Percentiles rank a stretch among this genome's conserved stretches.
Conservation (phyloP, 2,797 vertebrate species). For the Triplophysa bombifrons region DNA sequence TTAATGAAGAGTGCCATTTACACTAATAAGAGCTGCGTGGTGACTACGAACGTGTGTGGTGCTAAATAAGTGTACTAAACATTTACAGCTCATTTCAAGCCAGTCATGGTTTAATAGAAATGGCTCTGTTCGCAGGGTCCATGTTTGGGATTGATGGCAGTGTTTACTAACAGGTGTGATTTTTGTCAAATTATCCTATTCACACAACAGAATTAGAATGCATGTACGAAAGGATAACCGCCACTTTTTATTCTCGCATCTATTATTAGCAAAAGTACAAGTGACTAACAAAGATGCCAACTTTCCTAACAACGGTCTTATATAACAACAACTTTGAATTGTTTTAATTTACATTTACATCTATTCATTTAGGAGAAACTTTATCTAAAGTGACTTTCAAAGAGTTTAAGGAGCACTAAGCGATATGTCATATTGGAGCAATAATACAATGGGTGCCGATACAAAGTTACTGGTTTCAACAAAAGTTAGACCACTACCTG, state of each 20-base stretch:
- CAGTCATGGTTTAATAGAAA: not conserved
- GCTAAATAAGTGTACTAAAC: not conserved
- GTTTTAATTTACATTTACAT: no score
- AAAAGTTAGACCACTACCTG: no score
- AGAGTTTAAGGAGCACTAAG: no score
- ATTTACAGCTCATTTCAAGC: constrained; percentile 21
- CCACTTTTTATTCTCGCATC: not conserved
- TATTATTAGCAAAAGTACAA: not conserved
- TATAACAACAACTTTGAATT: not conserved
- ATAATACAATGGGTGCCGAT: no score
- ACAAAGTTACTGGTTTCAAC: no score
- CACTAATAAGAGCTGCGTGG: constrained; percentile 45
- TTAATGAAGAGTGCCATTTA: constrained; percentile 53
- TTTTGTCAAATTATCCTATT: not conserved
- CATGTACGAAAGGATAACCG: not conserved
- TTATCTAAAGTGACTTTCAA: no score
- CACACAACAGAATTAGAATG: no score
- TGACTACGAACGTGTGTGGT: constrained; percentile 18
- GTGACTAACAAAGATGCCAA: not conserved
- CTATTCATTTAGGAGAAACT: no score
- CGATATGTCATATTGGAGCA: no score
- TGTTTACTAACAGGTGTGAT: not conserved
- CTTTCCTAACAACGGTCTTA: not conserved
- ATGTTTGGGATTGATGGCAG: not conserved
- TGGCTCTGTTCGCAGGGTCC: not conserved